These are phyloP conservation scores for Anser cygnoides DNA, from an alignment of 2,113 vertebrate genomes.

Conservation along the genomic window DNA sequence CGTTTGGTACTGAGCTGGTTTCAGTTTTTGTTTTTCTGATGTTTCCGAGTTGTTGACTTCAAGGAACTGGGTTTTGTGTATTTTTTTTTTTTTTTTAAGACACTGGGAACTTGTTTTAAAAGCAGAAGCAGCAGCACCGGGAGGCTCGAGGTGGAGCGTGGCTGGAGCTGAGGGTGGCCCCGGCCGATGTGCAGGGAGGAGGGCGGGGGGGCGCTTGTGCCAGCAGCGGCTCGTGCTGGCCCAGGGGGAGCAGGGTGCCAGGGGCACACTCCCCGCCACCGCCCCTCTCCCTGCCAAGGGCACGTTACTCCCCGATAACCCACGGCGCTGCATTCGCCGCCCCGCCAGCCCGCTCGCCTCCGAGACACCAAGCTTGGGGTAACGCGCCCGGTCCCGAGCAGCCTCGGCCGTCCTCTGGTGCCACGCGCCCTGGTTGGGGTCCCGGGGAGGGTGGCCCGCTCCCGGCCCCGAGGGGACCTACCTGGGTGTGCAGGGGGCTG, in stretches of 20 bases:
- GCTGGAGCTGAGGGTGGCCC: not conserved
- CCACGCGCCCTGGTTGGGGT: fast-evolving
- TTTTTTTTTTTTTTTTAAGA: slow-evolving; percentile 58
- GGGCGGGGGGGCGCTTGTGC: not conserved
- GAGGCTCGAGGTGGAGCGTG: not conserved
- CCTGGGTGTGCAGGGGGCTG: not conserved
- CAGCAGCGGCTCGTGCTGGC: not conserved
- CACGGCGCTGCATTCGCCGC: fast-evolving
- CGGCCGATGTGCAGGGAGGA: fast-evolving
- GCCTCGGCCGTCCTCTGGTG: not conserved
- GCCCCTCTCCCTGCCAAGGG: not conserved
- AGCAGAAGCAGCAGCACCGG: slow-evolving; percentile 37
- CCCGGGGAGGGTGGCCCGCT: not conserved
- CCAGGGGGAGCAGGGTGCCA: not conserved
- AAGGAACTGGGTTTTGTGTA: slow-evolving; percentile 55
- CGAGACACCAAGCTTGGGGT: fast-evolving
- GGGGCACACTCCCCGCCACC: not conserved
- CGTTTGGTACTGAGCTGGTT: slow-evolving; percentile 63
- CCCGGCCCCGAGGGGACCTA: not conserved
- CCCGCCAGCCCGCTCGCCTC: not conserved
- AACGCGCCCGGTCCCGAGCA: fast-evolving
- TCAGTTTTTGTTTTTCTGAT: slow-evolving; percentile 35
- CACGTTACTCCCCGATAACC: not conserved
- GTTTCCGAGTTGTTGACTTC: slow-evolving; percentile 43
- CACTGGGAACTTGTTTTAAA: slow-evolving; percentile 56